Evolutionary conservation across 2,888 invertebrate genomes (phyloP), one percentile per base, ranked within the genome.

Genomic region (Hydrotaea cyrtoneurina): DNA sequence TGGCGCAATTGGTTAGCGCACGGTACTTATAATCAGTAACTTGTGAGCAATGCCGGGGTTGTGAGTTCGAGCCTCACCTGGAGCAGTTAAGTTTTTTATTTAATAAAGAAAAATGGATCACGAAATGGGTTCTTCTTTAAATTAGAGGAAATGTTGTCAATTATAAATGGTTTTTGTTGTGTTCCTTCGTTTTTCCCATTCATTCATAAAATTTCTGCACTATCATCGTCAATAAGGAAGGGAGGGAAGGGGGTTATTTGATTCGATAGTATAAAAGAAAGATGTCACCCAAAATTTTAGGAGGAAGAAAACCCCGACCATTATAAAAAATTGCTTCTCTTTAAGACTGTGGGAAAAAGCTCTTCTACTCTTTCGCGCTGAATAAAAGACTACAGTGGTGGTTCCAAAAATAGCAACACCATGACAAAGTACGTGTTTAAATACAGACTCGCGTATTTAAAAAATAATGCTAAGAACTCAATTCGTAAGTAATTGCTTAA

Each of bases 1-100:
- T 98, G 98, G 98, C 98, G 98, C 98, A 98, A 98, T 98, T 97
- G 98, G 98, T 98, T 98, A 98, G 98, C 98, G 98, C 98, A 98
- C 98, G 98, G 98, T 98, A 98, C 98, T 98, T 98, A 98, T 98
- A 95, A 96, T 95, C 97, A 98, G 98, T 98, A 94, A 94, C 95
- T 89, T 88, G 91, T 97, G 97, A 97, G 98, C 96, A 92, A 98
- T 98, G 98, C 97, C 97, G 97, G 97, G 97, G 98, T 97, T 97
- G 97, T 96, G 97, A 98, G 98, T 98, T 98, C 98, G 98, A 98
- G 97, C 98, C 98, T 98, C 98, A 97, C 97, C 97, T 97, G 97
- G 97, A 96, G 97, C 97, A 97, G 66, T 46, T 19, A 69, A 4
- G 69, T 69, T 69, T 69, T 69, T 69, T 69, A 23, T 69, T 69